phyloP scores from a whole-genome alignment of 2,888 invertebrate genomes.

The Drosophila paranaensis region DNA sequence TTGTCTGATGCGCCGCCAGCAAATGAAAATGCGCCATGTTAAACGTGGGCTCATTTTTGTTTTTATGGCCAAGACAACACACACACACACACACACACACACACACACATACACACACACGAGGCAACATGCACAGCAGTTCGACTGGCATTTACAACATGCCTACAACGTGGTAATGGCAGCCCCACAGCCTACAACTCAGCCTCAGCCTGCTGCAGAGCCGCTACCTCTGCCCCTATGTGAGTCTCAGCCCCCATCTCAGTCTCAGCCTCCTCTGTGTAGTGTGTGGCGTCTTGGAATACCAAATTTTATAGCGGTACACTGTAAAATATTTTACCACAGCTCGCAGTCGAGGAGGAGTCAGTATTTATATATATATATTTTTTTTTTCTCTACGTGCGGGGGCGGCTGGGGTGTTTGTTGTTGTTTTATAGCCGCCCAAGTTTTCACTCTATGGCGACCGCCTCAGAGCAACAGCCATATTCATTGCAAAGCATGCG shows the following conservation, averaged over 20 bases:
- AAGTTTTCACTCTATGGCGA: slow-evolving; percentile 62
- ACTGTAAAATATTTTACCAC: slow-evolving; percentile 72
- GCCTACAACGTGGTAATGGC: slow-evolving; percentile 79
- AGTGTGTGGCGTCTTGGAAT: slow-evolving; percentile 70
- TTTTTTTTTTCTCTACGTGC: slow-evolving; percentile 56
- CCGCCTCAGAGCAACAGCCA: slow-evolving; percentile 31
- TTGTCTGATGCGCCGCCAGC: slow-evolving; percentile 65
- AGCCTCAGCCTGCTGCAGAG: not conserved
- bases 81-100: slow-evolving; percentile 34
- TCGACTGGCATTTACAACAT: slow-evolving; percentile 78
- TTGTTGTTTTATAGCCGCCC: slow-evolving; percentile 73
- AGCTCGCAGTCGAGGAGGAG: slow-evolving; percentile 11
- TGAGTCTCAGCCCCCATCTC: not conserved
- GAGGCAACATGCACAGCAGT: slow-evolving; percentile 63
- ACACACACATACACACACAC: not conserved
- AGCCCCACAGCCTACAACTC: slow-evolving; percentile 54
- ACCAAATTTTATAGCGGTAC: slow-evolving; percentile 79
- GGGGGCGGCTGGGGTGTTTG: slow-evolving; percentile 69
- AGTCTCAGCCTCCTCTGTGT: slow-evolving; percentile 5
- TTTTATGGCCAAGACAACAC: slow-evolving; percentile 70
- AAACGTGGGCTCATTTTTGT: slow-evolving; percentile 77
- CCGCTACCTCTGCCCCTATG: not conserved
- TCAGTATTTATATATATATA: not conserved
- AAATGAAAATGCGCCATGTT: slow-evolving; percentile 74
- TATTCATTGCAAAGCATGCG: slow-evolving; percentile 67